phyloP scores from a whole-genome alignment of 2,113 vertebrate species.

The Nothobranchius kuhntae region DNA sequence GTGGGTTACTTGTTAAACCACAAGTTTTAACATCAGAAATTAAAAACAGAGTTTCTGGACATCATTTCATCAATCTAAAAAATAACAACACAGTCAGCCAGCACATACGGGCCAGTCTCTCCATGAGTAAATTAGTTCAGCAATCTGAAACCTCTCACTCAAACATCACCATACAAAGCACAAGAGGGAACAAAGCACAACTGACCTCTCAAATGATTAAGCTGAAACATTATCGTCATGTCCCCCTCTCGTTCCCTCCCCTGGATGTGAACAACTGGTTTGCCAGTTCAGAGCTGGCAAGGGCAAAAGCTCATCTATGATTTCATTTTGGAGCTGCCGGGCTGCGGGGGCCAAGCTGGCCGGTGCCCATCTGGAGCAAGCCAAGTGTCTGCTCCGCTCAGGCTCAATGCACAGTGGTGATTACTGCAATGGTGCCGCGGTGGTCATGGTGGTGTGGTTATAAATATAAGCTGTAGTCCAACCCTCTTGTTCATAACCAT shows the following conservation, averaged over 20 bases:
- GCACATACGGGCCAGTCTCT: conserved; percentile 44
- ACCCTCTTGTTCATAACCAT: conserved; percentile 81
- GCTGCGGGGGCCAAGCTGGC: conserved; percentile 82
- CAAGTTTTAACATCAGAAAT: background rate
- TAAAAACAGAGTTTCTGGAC: conserved; percentile 54
- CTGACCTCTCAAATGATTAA: conserved; percentile 77
- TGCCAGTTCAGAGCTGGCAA: conserved; percentile 82
- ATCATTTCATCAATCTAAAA: conserved; percentile 55
- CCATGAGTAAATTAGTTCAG: conserved; percentile 61
- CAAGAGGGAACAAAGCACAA: conserved; percentile 71
- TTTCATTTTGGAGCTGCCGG: conserved; percentile 80
- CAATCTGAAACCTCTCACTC: conserved; percentile 66
- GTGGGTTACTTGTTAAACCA: conserved; percentile 6
- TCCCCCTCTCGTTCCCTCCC: conserved; percentile 44
- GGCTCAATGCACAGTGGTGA: conserved; percentile 81
- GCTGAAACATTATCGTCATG: conserved; percentile 76
- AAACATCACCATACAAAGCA: conserved; percentile 68
- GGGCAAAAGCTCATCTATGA: conserved; percentile 75
- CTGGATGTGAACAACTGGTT: conserved; percentile 79
- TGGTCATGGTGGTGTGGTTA: conserved; percentile 84
- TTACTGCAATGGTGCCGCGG: conserved; percentile 80
- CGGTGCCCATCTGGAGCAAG: conserved; percentile 78
- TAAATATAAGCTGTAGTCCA: conserved; percentile 84
- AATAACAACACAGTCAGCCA: conserved; percentile 36
- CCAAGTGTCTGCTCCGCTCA: conserved; percentile 83